Percentiles rank a stretch among this genome's conserved stretches.
These are phyloP conservation scores for Ceryle rudis DNA, from an alignment of 2,797 vertebrate genomes.

Conservation along the genomic window DNA sequence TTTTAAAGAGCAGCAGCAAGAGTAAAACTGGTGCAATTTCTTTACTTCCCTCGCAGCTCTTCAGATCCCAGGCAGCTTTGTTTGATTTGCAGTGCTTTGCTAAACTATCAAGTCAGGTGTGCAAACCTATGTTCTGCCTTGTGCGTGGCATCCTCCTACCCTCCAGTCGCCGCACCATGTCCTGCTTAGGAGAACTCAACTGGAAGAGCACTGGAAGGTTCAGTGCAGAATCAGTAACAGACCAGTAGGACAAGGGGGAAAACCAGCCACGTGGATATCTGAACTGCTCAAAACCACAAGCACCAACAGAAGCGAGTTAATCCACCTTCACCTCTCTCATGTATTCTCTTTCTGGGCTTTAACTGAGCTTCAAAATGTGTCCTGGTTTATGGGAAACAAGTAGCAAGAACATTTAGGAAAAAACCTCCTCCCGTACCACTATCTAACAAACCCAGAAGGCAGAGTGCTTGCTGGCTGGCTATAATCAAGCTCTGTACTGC, in stretches of 20 bases:
- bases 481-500: background rate
- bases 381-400: background rate
- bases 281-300: background rate
- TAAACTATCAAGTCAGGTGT: background rate
- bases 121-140: background rate
- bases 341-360: background rate
- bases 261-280: background rate
- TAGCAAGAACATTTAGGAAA: background rate
- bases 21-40: background rate
- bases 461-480: background rate
- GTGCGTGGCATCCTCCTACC: rapidly evolving
- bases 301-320: background rate
- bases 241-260: background rate
- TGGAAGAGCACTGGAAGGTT: background rate
- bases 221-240: background rate
- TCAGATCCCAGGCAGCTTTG: background rate
- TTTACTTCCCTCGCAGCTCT: background rate
- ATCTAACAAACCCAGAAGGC: background rate
- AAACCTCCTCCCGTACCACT: background rate
- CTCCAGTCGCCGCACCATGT: background rate
- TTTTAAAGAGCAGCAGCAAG: background rate
- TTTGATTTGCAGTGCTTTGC: background rate
- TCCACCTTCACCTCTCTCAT: background rate
- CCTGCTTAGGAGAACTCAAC: background rate
- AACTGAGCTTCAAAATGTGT: background rate